phyloP scores from a whole-genome alignment of 2,888 invertebrate species.

The Pedicia rivosa region DNA sequence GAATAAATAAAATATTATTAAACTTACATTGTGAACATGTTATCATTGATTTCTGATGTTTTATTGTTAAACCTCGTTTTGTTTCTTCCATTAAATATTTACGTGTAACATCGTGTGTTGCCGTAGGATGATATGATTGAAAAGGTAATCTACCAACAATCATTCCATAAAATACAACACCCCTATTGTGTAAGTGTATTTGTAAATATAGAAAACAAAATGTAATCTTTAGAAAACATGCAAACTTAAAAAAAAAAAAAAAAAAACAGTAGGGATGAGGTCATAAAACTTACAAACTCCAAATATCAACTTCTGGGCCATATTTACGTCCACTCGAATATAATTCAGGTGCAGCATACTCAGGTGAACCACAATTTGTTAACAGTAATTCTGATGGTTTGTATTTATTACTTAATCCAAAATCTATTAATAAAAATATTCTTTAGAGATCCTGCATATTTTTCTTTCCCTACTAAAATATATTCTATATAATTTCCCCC shows the following conservation, averaged over 20 bases:
- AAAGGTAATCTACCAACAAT: slow-evolving; percentile 56
- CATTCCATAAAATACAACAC: slow-evolving; percentile 62
- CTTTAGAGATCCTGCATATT: too few relatives aligned
- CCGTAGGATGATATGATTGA: slow-evolving; percentile 26
- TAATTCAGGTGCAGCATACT: slow-evolving; percentile 65
- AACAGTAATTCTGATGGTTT: slow-evolving; percentile 39
- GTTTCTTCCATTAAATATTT: slow-evolving; percentile 46
- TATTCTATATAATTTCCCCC: too few relatives aligned
- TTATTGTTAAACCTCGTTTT: slow-evolving; percentile 43
- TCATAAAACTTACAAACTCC: slow-evolving; percentile 46
- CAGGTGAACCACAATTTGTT: slow-evolving; percentile 64
- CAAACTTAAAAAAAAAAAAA: neutral
- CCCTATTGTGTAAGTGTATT: slow-evolving; percentile 31
- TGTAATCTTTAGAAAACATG: neutral
- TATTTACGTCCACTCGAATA: slow-evolving; percentile 51
- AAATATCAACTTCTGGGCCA: slow-evolving; percentile 61
- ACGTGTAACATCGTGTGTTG: slow-evolving; percentile 38
- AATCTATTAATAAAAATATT: slow-evolving; percentile 33
- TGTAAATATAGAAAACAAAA: neutral
- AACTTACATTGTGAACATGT: slow-evolving; percentile 12
- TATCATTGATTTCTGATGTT: slow-evolving; percentile 34
- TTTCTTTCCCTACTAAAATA: too few relatives aligned
- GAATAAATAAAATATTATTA: too few relatives aligned
- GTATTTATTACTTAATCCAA: slow-evolving; percentile 57
- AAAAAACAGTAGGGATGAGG: neutral